Evolutionary conservation across 2,888 invertebrate genomes (phyloP).

Genomic region (Hylaea fasciaria): DNA sequence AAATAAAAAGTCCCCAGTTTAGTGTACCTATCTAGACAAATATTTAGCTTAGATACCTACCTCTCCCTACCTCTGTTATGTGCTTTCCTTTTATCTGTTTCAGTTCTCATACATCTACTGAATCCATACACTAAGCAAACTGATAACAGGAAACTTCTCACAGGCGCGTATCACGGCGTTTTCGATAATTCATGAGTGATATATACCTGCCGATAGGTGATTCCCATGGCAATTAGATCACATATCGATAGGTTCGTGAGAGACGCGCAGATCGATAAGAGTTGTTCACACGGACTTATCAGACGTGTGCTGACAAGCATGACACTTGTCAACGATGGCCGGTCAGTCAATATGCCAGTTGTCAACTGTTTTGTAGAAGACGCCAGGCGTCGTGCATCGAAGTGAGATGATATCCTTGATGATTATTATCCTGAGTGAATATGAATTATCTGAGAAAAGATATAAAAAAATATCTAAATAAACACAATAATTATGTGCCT

Average conservation of each 20-base stretch:
- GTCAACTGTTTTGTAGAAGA: constrained; percentile 24
- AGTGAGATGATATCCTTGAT: constrained; percentile 1
- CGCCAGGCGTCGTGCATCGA: background rate
- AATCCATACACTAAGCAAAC: constrained; percentile 18
- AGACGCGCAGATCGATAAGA: constrained; percentile 61
- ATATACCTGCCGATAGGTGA: constrained; percentile 32
- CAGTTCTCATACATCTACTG: constrained; percentile 24
- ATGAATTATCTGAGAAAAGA: constrained; percentile 1
- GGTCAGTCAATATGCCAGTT: constrained; percentile 57
- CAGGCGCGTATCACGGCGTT: constrained; percentile 28
- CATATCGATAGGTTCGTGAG: constrained; percentile 34
- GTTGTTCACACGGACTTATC: constrained; percentile 70
- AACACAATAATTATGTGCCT: too few species aligned
- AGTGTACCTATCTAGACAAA: constrained; percentile 1
- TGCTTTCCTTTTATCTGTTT: constrained; percentile 13
- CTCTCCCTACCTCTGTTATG: constrained; percentile 1
- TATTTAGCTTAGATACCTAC: constrained; percentile 17
- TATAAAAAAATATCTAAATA: too few species aligned
- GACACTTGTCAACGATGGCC: constrained; percentile 57
- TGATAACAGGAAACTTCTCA: constrained; percentile 36
- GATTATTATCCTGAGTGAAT: constrained; percentile 11
- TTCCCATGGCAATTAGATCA: constrained; percentile 51
- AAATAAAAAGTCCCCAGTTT: background rate
- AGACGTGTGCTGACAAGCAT: constrained; percentile 47
- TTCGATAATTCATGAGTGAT: constrained; percentile 34